Percentiles rank a stretch among this genome's conserved stretches.
Evolutionary conservation across 1,140 invertebrate genomes (phyloP).

Genomic region (Sinonovacula constricta): DNA sequence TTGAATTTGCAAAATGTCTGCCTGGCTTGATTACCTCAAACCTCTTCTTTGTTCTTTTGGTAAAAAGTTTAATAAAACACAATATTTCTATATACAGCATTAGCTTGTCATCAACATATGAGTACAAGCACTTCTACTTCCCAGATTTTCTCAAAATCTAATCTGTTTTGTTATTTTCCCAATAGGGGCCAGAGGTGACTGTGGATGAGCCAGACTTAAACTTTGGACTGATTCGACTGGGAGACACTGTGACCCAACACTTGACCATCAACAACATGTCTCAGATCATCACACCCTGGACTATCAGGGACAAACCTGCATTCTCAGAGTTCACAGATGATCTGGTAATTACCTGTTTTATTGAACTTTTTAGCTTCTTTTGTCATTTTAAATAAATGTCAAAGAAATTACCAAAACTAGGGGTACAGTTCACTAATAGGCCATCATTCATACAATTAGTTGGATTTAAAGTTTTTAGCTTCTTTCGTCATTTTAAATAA

Average conservation of each 20-base stretch:
- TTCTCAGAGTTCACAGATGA: not conserved
- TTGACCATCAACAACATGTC: conserved; percentile 70
- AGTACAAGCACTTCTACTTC: too few relatives aligned
- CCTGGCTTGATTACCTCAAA: too few relatives aligned
- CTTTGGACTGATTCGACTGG: conserved; percentile 74
- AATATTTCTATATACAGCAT: too few relatives aligned
- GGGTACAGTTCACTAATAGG: not conserved
- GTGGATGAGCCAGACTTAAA: conserved; percentile 71
- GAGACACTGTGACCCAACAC: conserved; percentile 55
- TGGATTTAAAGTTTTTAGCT: too few relatives aligned
- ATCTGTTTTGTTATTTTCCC: conserved; percentile 37
- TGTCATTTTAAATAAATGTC: too few relatives aligned
- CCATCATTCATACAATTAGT: too few relatives aligned
- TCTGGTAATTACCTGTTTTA: not conserved
- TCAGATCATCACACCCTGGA: conserved; percentile 62
- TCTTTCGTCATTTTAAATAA: not conserved
- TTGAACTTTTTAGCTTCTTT: not conserved
- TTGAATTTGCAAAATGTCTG: too few relatives aligned
- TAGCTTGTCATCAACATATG: too few relatives aligned
- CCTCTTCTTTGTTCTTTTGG: too few relatives aligned
- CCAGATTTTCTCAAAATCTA: too few relatives aligned
- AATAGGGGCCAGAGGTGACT: conserved; percentile 73
- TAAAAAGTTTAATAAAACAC: too few relatives aligned
- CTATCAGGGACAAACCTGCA: conserved; percentile 43
- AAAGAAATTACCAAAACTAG: not conserved